Base-by-base conservation (phyloP, 2,113 vertebrate genomes). In the Martes martes region DNA sequence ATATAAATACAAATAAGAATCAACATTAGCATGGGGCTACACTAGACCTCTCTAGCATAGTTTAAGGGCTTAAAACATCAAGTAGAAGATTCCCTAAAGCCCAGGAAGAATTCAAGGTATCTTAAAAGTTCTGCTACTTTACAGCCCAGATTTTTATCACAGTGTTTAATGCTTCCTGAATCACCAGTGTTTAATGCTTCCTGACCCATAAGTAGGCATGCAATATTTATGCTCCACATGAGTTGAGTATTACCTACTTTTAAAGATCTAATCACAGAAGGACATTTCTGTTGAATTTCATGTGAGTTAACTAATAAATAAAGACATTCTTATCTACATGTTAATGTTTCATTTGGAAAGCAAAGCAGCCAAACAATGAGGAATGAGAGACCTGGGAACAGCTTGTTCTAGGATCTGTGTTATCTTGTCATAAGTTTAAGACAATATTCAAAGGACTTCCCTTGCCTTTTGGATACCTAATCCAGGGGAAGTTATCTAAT, bases 261-360 rank as follows among this genome's bases (percentile, higher is more conserved):
- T 67, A 95, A 89, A 85, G 65, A 92, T 95, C 23, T 87, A 57
- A 76, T 80, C 45, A 74, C n/a, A 45, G 55, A 36, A 61, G 19
- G 13, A 33, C 57, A 80, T 84, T 92, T 87, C 42, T 78, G 52
- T 84, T 96, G 47, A 85, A 94, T 63, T 96, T 94, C 24, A 19
- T 89, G n/a, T 97, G 87, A 74, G 2, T 83, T 79, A 96, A 83
- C 31, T 50, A 93, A 79, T n/a, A 79, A 92, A 84, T 69, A 50
- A 76, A 10, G 59, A 80, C 28, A 31, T 15, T 61, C 2, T 91
- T 63, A 55, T 39, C 63, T 15, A 4, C 81, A 78, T 26, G 55
- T 57, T 85, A 79, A 57, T 57, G 16, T 71, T 94, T 47, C 65
- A 79, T 79, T 90, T 94, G 78, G 85, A 91, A 81, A 96, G 28